Evolutionary conservation across 2,888 invertebrate species (phyloP).

Genomic region (Clitarchus hookeri): DNA sequence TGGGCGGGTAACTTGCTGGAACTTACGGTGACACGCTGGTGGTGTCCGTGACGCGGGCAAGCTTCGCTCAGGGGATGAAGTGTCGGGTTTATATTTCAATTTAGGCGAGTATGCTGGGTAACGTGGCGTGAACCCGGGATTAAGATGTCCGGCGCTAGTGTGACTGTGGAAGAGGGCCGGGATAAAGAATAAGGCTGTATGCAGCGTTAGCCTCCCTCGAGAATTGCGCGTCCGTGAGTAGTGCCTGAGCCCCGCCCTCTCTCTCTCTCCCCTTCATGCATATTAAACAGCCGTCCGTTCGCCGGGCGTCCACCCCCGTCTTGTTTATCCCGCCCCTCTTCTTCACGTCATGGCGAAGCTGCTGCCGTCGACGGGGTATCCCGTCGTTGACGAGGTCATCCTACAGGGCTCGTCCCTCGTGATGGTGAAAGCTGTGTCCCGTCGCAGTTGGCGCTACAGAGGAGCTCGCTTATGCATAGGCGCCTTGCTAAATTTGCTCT

Average conservation of each 20-base stretch:
- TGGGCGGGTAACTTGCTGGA: too few relatives aligned
- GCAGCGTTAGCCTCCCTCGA: neutral
- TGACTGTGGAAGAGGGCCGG: neutral
- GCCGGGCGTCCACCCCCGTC: too few relatives aligned
- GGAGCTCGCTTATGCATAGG: too few relatives aligned
- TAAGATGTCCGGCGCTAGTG: neutral
- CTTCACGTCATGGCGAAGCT: too few relatives aligned
- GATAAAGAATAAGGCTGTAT: neutral
- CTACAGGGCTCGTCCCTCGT: too few relatives aligned
- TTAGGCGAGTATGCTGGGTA: neutral
- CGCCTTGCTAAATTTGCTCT: too few relatives aligned
- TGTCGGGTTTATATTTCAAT: neutral
- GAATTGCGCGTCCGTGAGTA: neutral
- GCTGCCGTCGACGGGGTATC: neutral
- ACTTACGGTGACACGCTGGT: neutral
- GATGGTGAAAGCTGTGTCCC: too few relatives aligned
- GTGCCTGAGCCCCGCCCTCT: neutral
- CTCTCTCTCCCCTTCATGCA: neutral
- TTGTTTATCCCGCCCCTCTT: too few relatives aligned
- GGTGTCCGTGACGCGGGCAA: neutral
- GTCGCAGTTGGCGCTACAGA: too few relatives aligned
- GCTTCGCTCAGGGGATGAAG: neutral
- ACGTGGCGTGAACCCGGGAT: neutral
- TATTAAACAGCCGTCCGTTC: neutral
- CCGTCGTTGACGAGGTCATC: too few relatives aligned